Evolutionary conservation across 2,888 invertebrate genomes (phyloP), one percentile per base, ranked within the genome.

Genomic region (Limnephilus marmoratus): DNA sequence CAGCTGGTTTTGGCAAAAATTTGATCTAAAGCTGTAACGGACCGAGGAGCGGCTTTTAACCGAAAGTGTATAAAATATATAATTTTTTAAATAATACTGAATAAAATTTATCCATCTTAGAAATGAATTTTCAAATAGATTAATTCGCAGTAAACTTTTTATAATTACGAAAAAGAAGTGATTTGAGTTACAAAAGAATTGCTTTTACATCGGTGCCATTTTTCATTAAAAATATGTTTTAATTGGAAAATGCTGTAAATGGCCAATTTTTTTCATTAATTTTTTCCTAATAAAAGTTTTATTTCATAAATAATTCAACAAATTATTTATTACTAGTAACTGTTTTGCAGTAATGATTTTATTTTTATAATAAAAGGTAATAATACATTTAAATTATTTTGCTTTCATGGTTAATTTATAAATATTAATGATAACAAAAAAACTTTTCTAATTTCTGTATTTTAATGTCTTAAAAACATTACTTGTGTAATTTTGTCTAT

Each of bases 401-500:
- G 53, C 15, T 53, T 53, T 53, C 18, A 18, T 3, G 13, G 3
- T 24, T 24, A 24, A 68, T 68, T 24, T 68, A 68, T 68, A 24
- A 68, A 68, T 24, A 7, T 18, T 53, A 15, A 18, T 53, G 4
- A 68, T 15, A 68, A 68, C 0, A 68, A 68, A 68, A 68, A 68
- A 68, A 18, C 24, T 53, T 18, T 53, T 53, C 53, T 53, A 18
- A 53, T 68, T 68, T 68, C 68, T n/a, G 68, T 68, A 24, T 68
- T 68, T 68, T 68, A 3, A 68, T 68, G 68, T 68, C 1, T 24
- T 68, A 24, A 86, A 86, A 86, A 86, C 29, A 34, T 45, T 13
- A 45, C 24, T 41, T 49, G 45, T 45, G 45, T 86, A 86, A 86
- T 86, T 45, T 45, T 45, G 49, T 86, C 86, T 86, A 49, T 86